Base-by-base conservation (phyloP, 2,113 vertebrate species). In the Cyprinodon tularosa region DNA sequence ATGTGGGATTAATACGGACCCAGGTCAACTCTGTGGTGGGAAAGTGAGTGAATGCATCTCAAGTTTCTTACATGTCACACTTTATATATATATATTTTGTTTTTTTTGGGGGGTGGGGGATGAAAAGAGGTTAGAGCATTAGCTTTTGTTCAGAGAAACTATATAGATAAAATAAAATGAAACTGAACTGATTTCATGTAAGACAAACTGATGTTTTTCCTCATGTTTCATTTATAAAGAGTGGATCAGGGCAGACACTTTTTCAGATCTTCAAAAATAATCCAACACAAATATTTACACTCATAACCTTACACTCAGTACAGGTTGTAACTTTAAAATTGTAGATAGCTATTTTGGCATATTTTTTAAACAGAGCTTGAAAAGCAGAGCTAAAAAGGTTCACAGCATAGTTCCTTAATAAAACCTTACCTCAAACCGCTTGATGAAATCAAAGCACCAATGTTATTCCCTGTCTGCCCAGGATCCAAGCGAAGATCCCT, bases 401-500 rank as follows among this genome's bases (percentile, higher is more conserved):
- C 42, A 4, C 42, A 42, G 9, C 12, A 45, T 45, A 7, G 2
- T 10, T n/a, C 20, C 2, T 57, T n/a, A 57, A 57, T n/a, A 57
- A 57, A 57, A 9, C 2, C 50, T 57, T 3, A 57, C 50, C 50
- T 57, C 50, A 57, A 57, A 20, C 11, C 22, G 4, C 4, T 53
- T 11, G 11, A 37, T 45, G n/a, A 71, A 66, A 74, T 66, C 12
- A 11, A 44, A 48, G 53, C 39, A 68, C 73, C 65, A 38, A 76
- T 40, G 36, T 42, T 1, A 63, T 17, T 68, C 79, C 83, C 66
- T 81, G 10, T 80, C 4, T 79, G 68, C 79, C 65, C 88, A 99
- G 97, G 95, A 97, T 98, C 87, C 97, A 99, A 92, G 97, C 97
- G 84, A 99, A 99, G 95, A 99, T 99, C 89, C 98, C 98, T 45